Evolutionary conservation across 2,113 vertebrate genomes (phyloP).

Genomic region (Tenrec ecaudatus): DNA sequence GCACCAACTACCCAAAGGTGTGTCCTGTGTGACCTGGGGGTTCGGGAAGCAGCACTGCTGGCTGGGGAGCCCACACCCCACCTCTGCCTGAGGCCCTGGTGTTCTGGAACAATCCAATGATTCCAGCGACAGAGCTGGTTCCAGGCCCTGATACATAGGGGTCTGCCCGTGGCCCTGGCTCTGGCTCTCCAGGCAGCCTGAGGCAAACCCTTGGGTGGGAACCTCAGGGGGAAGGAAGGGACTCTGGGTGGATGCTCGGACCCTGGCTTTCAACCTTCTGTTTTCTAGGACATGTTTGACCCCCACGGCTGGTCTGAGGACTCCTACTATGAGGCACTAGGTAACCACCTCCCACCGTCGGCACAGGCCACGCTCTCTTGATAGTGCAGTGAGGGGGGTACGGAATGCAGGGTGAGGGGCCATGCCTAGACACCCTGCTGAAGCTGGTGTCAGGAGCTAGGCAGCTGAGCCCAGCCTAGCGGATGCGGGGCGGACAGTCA

Average conservation of each 20-base stretch:
- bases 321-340: constrained; percentile 96
- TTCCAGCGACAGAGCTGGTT: fast-evolving
- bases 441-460: no score
- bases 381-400: no score
- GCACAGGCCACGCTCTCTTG: no score
- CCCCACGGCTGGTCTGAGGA: constrained; percentile 99
- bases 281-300: constrained; percentile 95
- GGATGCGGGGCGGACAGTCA: no score
- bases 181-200: background rate
- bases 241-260: background rate
- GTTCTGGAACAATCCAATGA: background rate
- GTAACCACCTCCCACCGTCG: constrained; percentile 81
- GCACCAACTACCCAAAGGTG: constrained; percentile 99
- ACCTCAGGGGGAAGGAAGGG: no score
- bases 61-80: background rate
- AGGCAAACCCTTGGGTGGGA: background rate
- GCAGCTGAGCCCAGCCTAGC: no score
- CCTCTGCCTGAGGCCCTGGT: background rate
- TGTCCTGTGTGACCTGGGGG: background rate
- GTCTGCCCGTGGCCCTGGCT: background rate
- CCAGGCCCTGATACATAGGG: background rate
- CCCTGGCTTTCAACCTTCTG: background rate
- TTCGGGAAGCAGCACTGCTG: fast-evolving
- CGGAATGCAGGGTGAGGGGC: no score
- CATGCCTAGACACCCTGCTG: no score